Base-by-base conservation (phyloP, 2,888 invertebrate genomes). In the Trachelus stipa region DNA sequence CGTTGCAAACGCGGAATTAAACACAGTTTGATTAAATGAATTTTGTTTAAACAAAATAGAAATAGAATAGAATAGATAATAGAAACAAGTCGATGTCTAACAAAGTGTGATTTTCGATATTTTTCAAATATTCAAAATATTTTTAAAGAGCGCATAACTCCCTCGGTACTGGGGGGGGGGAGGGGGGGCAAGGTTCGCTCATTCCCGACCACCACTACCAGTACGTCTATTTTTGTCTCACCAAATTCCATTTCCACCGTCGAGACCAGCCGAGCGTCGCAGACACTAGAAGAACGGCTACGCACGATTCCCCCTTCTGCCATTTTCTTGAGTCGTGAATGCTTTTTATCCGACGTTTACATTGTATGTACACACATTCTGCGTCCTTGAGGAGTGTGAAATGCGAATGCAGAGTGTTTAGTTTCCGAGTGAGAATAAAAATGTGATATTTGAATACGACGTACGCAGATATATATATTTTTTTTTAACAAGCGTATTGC, bases 171-270 rank as follows among this genome's bases (percentile, higher is more conserved):
- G 1, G 11, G 12, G 6, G 3, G 4, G 30, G 71, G 33, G n/a
- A n/a, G 30, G 15, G 31, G 9, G 15, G 11, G 34, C 71, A 71
- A 31, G 34, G 31, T 34, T 71, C 12, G 33, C 31, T 9, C 56
- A 56, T 56, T 56, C 56, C 56, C 56, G 56, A 23, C 56, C 56
- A 56, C 23, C 71, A 71, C 71, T 34, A 34, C 71, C 71, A 9
- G 71, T 71, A 33, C 71, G 71, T 11, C 34, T 71, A 71, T 71
- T 71, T 71, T 71, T 71, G 71, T 71, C 31, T 12, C 71, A 71
- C 31, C 11, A 71, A 71, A 34, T 34, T 71, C 71, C 34, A 71
- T 31, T 31, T 34, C 56, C 56, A 56, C 56, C 56, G 56, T 56
- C 23, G 23, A 9, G 56, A 56, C 23, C 56, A 56, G 23, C 56